Base-by-base conservation (phyloP, 2,113 vertebrate species). In the Sinosuthora webbiana region DNA sequence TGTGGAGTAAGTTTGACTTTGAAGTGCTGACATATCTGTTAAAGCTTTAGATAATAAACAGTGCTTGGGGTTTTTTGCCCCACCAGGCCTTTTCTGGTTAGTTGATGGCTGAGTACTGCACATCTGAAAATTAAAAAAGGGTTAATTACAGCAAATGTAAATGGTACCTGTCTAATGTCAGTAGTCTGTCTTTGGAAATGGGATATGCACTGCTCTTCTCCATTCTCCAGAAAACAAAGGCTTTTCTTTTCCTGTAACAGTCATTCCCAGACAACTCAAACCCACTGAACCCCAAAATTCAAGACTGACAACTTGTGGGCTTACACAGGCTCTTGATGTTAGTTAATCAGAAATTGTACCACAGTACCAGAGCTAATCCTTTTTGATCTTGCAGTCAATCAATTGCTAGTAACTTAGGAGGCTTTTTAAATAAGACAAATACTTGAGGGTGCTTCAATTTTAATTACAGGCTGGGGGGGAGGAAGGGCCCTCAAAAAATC, bases 51-150 rank as follows among this genome's bases (percentile, higher is more conserved):
- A 9, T 68, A 52, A 64, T 44, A 55, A 91, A 71, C 14, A 30
- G 0, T 3, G 23, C 8, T 80, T 16, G 55, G 30, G 6, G 0
- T 24, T 47, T 59, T 35, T n/a, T 2, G 8, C 15, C 20, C 41
- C 13, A 7, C 10, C 5, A 31, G 4, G 14, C 19, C 42, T 47
- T 47, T 65, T 75, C 49, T 94, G 47, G 21, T 50, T 57, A 49
- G 9, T 17, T 45, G 14, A 52, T 41, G 23, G 28, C 14, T 10
- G 3, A 65, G 30, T 74, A 49, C 30, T 76, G 71, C 14, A 25
- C 15, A 35, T 42, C 8, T 21, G 35, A 53, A 42, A 25, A 31
- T 39, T 3, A 2, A 20, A 14, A 8, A n/a, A 5, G 10, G 2
- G 16, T 37, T 70, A 56, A 52, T 79, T 56, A 49, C 10, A 47